Conservation (phyloP, 2,888 invertebrate genomes). For the Eristalinus aeneus region DNA sequence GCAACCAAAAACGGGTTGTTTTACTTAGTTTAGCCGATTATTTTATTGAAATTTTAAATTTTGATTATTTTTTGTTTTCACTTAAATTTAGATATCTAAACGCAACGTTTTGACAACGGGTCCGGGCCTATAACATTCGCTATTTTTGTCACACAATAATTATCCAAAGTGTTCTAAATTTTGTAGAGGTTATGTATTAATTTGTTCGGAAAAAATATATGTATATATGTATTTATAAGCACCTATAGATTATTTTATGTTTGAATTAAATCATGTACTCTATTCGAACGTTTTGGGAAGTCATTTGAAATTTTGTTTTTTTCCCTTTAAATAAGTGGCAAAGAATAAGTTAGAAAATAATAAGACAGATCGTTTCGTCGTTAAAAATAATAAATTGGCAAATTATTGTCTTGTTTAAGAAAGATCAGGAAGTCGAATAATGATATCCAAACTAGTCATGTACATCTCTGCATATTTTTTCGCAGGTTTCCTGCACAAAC, state of each 20-base stretch:
- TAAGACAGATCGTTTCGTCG: no score
- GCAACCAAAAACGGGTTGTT: not conserved
- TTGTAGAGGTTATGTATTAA: constrained; percentile 8
- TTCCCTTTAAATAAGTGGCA: constrained; percentile 16
- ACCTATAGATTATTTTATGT: constrained; percentile 63
- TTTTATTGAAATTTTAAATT: constrained; percentile 34
- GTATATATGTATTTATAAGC: constrained; percentile 51
- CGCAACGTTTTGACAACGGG: constrained; percentile 11
- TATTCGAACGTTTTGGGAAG: constrained; percentile 42
- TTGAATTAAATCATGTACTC: not conserved
- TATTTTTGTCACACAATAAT: constrained; percentile 38
- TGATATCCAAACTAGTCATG: no score
- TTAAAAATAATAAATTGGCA: no score
- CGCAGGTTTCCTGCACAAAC: no score
- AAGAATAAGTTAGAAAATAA: not conserved
- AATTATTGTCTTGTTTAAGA: no score
- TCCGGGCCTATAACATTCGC: constrained; percentile 31
- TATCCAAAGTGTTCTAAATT: constrained; percentile 41
- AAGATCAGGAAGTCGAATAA: no score
- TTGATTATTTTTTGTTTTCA: constrained; percentile 43
- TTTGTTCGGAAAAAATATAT: constrained; percentile 42
- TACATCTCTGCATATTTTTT: no score
- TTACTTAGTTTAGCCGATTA: constrained; percentile 27
- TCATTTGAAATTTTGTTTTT: not conserved
- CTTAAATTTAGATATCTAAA: constrained; percentile 53